Conservation (phyloP, 2,888 invertebrate species). For the Zhuqinia jingwanae region DNA sequence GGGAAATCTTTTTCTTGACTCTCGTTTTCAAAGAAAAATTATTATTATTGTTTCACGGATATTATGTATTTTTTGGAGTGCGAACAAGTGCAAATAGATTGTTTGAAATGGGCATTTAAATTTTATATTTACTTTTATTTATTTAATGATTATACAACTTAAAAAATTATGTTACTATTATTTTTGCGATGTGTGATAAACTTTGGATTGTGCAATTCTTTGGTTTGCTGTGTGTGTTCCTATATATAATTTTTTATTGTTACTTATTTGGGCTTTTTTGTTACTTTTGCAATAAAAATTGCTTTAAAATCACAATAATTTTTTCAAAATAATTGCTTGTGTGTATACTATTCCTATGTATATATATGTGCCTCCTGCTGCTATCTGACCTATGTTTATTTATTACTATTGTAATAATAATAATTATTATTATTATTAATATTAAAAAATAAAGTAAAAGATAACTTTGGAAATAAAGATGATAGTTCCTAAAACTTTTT, state of each 20-base stretch:
- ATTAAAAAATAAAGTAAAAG: slow-evolving; percentile 26
- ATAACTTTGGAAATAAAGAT: neutral
- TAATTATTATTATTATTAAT: slow-evolving; percentile 7
- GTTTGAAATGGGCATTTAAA: neutral
- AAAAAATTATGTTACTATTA: neutral
- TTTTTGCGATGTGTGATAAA: slow-evolving; percentile 39
- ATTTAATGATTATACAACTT: slow-evolving; percentile 31
- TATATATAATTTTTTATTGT: slow-evolving; percentile 1
- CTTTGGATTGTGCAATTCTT: slow-evolving; percentile 70
- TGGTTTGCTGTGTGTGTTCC: slow-evolving; percentile 52
- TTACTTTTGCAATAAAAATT: slow-evolving; percentile 54
- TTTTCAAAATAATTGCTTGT: slow-evolving; percentile 57
- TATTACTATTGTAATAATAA: neutral
- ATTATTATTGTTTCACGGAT: no score
- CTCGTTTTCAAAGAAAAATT: no score
- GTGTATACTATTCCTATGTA: neutral
- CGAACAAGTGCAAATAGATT: slow-evolving; percentile 6
- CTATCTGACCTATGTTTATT: neutral
- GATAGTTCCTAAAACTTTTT: neutral
- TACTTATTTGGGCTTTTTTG: slow-evolving; percentile 50
- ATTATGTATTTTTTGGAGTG: no score
- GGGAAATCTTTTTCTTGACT: neutral
- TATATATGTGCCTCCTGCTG: no score
- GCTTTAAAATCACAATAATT: slow-evolving; percentile 66
- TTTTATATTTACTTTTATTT: neutral